Base-by-base conservation (phyloP, 2,113 vertebrate genomes). In the Chloropsis cyanopogon region DNA sequence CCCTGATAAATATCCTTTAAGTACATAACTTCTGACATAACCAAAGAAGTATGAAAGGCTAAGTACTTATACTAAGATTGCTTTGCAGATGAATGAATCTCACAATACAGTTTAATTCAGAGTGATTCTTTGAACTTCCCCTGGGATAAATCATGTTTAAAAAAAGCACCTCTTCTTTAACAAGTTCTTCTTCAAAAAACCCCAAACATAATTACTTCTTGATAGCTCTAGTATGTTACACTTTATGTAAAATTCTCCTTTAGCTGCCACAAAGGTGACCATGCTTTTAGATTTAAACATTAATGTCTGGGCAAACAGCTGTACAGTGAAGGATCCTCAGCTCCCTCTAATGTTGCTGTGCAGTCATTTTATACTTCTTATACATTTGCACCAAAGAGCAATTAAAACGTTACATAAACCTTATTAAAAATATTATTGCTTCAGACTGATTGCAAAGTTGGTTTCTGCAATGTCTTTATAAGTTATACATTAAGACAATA, bases 1-100 rank as follows among this genome's bases (percentile, higher is more conserved):
- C 28, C 13, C 42, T 83, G 92, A 95, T 86, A 95, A 95, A 91
- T 82, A 76, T 39, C 29, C 53, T 93, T 89, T 88, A 90, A 94
- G 86, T 68, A 88, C 39, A 56, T 90, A 59, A 90, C 85, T 94
- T 90, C 84, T 94, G 66, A 93, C 78, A 95, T 72, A 96, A 92
- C 33, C 0, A 0, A 88, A 90, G 41, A 90, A 88, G 26, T 88
- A 95, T 77, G 87, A 95, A 91, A 82, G 33, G 37, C 57, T 76
- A 88, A 91, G 29, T 73, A 76, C 53, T 69, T 82, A n/a, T 66
- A 77, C 3, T 4, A 63, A 70, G 46, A 88, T 18, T 73, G 37
- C 42, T 82, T 82, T 85, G 63, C 47, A 88, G 42, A 81, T 80
- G 52, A 89, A 87, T 57, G 23, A 63, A 72, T 79, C 26, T 56